Conservation (phyloP, 2,797 vertebrate genomes). For the Sebastes miniatus region DNA sequence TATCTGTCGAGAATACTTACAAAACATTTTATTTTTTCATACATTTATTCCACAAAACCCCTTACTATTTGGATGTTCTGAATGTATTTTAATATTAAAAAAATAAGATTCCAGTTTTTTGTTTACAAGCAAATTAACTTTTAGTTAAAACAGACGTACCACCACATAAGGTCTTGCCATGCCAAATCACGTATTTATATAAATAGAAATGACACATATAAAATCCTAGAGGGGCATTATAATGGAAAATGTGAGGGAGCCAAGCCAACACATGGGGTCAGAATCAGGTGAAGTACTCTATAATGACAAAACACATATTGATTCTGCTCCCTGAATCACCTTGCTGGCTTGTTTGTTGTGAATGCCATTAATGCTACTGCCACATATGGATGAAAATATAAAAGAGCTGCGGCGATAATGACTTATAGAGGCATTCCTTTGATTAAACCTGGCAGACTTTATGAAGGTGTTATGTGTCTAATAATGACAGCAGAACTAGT, state of each 20-base stretch:
- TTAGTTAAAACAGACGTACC: background rate
- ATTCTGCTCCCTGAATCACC: constrained; percentile 22
- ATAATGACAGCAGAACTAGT: background rate
- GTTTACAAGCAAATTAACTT: background rate
- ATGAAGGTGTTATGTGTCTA: background rate
- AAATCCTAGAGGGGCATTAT: background rate
- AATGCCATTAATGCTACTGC: constrained; percentile 6
- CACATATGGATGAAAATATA: constrained; percentile 2
- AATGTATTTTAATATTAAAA: background rate
- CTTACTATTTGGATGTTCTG: background rate
- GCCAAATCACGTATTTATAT: background rate
- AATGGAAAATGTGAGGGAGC: background rate
- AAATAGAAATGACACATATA: background rate
- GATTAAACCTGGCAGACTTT: constrained; percentile 22
- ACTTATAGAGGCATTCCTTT: constrained; percentile 6
- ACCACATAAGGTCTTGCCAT: background rate
- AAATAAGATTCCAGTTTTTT: background rate
- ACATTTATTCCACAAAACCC: background rate
- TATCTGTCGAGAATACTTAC: background rate
- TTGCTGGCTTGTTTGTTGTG: background rate
- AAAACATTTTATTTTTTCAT: background rate
- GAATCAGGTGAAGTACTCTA: constrained; percentile 23
- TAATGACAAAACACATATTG: constrained; percentile 33
- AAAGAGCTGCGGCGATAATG: background rate
- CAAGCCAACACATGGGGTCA: constrained; percentile 27